These are phyloP conservation scores for Thrips palmi DNA, from an alignment of 1,140 invertebrate species.

Conservation along the genomic window DNA sequence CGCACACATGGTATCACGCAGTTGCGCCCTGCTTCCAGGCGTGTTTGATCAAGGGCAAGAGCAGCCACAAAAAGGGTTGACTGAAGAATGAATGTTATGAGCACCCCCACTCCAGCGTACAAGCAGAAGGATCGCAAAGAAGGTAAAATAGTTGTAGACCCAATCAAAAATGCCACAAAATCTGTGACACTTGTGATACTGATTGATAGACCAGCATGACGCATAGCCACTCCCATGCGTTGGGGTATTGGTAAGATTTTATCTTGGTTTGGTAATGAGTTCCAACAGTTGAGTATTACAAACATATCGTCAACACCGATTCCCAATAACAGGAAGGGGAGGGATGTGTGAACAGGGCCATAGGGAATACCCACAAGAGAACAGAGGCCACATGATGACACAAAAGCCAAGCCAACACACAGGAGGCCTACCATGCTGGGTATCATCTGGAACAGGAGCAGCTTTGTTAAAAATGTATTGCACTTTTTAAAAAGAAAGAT, in stretches of 20 bases:
- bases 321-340: conserved; percentile 66
- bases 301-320: conserved; percentile 67
- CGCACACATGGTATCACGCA: conserved; percentile 44
- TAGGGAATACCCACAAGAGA: conserved; percentile 52
- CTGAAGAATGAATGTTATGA: conserved; percentile 53
- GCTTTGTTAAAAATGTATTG: not conserved
- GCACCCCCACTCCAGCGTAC: conserved; percentile 48
- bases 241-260: conserved; percentile 25
- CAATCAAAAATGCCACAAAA: conserved; percentile 55
- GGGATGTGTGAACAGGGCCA: conserved; percentile 60
- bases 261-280: conserved; percentile 5
- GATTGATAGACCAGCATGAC: conserved; percentile 64
- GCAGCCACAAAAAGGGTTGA: conserved; percentile 62
- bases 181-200: conserved; percentile 69
- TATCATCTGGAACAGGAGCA: conserved; percentile 24
- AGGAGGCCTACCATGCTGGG: conserved; percentile 44
- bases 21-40: conserved; percentile 41
- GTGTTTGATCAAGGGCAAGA: conserved; percentile 45
- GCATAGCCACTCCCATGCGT: conserved; percentile 44
- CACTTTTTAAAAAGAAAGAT: not conserved
- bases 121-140: conserved; percentile 55
- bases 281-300: conserved; percentile 23
- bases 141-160: conserved; percentile 50
- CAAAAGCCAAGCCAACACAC: conserved; percentile 56
- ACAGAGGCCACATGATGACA: conserved; percentile 50